These are phyloP conservation scores for Amblyornis subalaris DNA, from an alignment of 2,113 vertebrate genomes.

Conservation along the genomic window DNA sequence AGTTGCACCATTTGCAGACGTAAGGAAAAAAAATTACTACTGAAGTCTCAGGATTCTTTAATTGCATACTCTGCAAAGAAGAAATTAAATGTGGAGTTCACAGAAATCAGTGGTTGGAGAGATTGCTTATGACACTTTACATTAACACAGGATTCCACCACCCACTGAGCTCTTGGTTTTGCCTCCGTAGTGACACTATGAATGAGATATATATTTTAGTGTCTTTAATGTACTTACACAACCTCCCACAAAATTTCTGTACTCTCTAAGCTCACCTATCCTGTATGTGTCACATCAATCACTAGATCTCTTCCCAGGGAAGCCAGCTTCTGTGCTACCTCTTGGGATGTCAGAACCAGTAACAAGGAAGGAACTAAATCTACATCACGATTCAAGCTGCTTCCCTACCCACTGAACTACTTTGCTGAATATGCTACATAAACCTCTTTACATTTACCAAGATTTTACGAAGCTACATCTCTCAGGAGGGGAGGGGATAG, in stretches of 20 bases:
- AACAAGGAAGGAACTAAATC: neutral
- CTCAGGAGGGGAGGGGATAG: neutral
- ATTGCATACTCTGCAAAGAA: constrained; percentile 47
- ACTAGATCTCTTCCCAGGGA: constrained; percentile 52
- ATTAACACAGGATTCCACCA: constrained; percentile 64
- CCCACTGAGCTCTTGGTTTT: constrained; percentile 60
- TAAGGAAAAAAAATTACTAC: neutral
- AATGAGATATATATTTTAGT: constrained; percentile 67
- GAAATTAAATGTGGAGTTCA: constrained; percentile 60
- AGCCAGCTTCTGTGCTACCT: constrained; percentile 40
- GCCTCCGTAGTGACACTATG: constrained; percentile 59
- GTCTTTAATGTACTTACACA: constrained; percentile 63
- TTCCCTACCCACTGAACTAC: constrained; percentile 1
- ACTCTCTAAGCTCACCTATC: constrained; percentile 66
- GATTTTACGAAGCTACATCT: neutral
- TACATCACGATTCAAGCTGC: neutral
- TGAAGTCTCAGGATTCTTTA: constrained; percentile 42
- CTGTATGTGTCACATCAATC: constrained; percentile 66
- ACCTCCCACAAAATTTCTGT: constrained; percentile 61
- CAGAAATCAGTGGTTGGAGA: constrained; percentile 61
- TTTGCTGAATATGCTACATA: neutral
- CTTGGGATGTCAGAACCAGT: constrained; percentile 31
- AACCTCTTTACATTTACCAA: neutral
- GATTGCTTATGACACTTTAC: constrained; percentile 64
- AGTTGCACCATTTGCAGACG: neutral